Evolutionary conservation across 2,113 vertebrate genomes (phyloP).

Genomic region (Suncus etruscus): DNA sequence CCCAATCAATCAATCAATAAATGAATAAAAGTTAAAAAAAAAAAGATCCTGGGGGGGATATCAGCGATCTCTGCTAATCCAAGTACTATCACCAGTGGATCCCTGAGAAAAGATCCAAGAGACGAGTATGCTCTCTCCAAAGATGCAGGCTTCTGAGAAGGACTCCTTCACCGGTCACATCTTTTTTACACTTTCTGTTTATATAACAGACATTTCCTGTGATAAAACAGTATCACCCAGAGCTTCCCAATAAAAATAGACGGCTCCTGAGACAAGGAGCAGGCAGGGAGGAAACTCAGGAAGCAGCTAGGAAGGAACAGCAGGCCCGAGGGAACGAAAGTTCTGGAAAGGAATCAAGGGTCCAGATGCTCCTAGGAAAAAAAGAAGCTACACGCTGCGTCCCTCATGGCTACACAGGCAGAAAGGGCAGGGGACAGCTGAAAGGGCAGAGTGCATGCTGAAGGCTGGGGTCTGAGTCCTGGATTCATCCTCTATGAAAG

Average conservation of each 20-base stretch:
- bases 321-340: conserved; percentile 52
- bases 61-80: neutral
- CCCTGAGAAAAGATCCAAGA: neutral
- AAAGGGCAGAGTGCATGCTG: too few relatives aligned
- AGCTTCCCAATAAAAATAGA: conserved; percentile 76
- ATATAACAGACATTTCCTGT: conserved; percentile 55
- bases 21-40: too few relatives aligned
- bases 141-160: neutral
- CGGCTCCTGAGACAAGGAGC: conserved; percentile 6
- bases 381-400: neutral
- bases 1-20: too few relatives aligned
- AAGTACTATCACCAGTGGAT: neutral
- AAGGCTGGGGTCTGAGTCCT: too few relatives aligned
- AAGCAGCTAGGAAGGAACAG: conserved; percentile 24
- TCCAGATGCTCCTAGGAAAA: conserved; percentile 67
- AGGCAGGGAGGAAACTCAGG: conserved; percentile 22
- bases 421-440: too few relatives aligned
- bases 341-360: conserved; percentile 30
- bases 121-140: neutral
- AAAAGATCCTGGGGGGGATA: neutral
- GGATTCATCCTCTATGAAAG: too few relatives aligned
- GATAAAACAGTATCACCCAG: conserved; percentile 66
- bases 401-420: too few relatives aligned
- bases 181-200: conserved; percentile 47
- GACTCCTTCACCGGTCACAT: neutral